Percentiles rank a stretch among this genome's conserved stretches.
phyloP scores from a whole-genome alignment of 2,888 invertebrate species.

The Agonopterix heracliana region DNA sequence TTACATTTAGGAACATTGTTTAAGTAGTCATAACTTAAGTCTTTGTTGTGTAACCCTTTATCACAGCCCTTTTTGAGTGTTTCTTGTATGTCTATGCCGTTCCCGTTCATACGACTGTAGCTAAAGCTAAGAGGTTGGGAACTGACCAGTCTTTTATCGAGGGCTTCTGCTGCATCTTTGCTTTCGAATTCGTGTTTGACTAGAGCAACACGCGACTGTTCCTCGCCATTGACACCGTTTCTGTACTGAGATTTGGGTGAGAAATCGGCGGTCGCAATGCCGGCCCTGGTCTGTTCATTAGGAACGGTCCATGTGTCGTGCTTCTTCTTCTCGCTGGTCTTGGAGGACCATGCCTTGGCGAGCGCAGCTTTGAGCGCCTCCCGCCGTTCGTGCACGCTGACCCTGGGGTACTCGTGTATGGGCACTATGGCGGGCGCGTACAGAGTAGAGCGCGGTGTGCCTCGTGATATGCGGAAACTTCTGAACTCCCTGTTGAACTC shows the following conservation, averaged over 20 bases:
- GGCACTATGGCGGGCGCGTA: conserved; percentile 75
- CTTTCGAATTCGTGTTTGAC: conserved; percentile 65
- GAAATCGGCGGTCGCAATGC: conserved; percentile 55
- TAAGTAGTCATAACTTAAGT: conserved; percentile 65
- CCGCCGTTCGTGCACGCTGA: conserved; percentile 73
- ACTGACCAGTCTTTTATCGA: conserved; percentile 47
- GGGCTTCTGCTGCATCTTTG: conserved; percentile 51
- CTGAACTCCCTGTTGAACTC: conserved; percentile 78
- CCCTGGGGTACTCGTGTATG: conserved; percentile 77
- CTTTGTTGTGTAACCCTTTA: conserved; percentile 66
- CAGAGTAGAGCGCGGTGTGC: conserved; percentile 67
- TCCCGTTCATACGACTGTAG: conserved; percentile 56
- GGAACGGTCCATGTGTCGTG: conserved; percentile 68
- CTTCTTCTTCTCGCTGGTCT: conserved; percentile 61
- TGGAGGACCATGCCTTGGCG: conserved; percentile 69
- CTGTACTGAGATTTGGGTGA: conserved; percentile 46
- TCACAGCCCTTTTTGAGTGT: conserved; percentile 73
- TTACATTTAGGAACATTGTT: conserved; percentile 75
- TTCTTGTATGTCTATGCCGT: conserved; percentile 66
- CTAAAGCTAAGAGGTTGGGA: conserved; percentile 54
- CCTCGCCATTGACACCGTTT: conserved; percentile 42
- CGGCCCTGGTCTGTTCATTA: conserved; percentile 53
- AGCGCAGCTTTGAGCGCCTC: conserved; percentile 71
- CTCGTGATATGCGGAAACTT: conserved; percentile 74
- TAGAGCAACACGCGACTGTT: conserved; percentile 57